A percentile compares a stretch with the other conserved stretches of the same genome.
Evolutionary conservation across 2,797 vertebrate genomes (phyloP).

Genomic region (Sibirionetta formosa): DNA sequence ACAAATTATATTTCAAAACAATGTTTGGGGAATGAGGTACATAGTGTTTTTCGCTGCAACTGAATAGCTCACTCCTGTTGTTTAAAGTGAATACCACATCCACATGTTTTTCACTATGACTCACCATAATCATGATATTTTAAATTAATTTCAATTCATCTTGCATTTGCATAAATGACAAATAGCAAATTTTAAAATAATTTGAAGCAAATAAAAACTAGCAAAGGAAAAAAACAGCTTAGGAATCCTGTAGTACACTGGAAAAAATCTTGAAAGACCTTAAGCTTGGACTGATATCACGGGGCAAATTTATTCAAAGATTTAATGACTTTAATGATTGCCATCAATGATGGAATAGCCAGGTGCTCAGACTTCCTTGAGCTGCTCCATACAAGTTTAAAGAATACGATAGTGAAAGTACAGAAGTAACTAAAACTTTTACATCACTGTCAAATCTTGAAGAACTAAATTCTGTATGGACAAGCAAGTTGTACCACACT

Average conservation of each 20-base stretch:
- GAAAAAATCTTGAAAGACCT: not conserved
- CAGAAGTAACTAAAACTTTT: not conserved
- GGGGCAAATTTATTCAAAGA: not conserved
- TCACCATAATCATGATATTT: not conserved
- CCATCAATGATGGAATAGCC: not conserved
- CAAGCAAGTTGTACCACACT: not conserved
- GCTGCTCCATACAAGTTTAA: not conserved
- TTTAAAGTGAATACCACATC: not conserved
- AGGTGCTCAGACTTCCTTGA: not conserved
- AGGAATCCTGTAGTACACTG: not conserved
- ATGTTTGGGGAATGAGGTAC: not conserved
- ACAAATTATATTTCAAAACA: not conserved
- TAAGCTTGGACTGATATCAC: not conserved
- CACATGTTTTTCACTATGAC: not conserved
- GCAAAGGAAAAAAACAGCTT: not conserved
- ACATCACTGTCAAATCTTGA: not conserved
- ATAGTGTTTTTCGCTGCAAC: not conserved
- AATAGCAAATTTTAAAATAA: not conserved
- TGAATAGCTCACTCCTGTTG: not conserved
- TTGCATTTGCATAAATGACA: not conserved
- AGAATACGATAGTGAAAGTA: not conserved
- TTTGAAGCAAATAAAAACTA: not conserved
- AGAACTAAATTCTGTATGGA: not conserved
- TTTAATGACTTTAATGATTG: not conserved
- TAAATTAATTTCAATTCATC: not conserved